A percentile compares a stretch with the other conserved stretches of the same genome.
Conservation (phyloP, 2,113 vertebrate species). For the Strix uralensis region DNA sequence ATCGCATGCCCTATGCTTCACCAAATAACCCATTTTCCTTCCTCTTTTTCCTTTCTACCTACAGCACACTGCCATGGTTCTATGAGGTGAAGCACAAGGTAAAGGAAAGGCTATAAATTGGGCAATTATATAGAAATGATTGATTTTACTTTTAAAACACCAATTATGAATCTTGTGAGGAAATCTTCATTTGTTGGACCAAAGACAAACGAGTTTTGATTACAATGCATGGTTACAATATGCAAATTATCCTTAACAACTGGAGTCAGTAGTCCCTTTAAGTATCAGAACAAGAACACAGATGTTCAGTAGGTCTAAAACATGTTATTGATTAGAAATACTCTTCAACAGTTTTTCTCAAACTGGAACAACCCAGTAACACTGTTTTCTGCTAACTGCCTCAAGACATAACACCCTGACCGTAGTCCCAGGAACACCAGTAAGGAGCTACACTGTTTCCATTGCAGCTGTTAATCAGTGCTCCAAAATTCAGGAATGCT, state of each 20-base stretch:
- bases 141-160: constrained; percentile 56
- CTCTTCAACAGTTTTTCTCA: background rate
- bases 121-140: constrained; percentile 46
- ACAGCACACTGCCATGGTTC: constrained; percentile 12
- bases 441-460: background rate
- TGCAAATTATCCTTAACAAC: background rate
- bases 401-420: background rate
- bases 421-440: accelerated
- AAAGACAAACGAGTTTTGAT: constrained; percentile 45
- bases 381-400: background rate
- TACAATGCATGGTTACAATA: background rate
- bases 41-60: constrained; percentile 42
- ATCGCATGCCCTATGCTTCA: constrained; percentile 58
- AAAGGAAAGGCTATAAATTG: constrained; percentile 44
- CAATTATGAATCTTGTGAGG: constrained; percentile 31
- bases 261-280: background rate
- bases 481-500: background rate
- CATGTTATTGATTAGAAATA: background rate
- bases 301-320: background rate
- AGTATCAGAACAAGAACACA: background rate
- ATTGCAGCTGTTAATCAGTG: background rate
- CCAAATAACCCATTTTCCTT: constrained; percentile 65
- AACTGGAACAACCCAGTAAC: background rate
- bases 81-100: constrained; percentile 2
- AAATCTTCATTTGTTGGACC: background rate